phyloP scores from a whole-genome alignment of 2,113 vertebrate species.

The Neolamprologus sp. region DNA sequence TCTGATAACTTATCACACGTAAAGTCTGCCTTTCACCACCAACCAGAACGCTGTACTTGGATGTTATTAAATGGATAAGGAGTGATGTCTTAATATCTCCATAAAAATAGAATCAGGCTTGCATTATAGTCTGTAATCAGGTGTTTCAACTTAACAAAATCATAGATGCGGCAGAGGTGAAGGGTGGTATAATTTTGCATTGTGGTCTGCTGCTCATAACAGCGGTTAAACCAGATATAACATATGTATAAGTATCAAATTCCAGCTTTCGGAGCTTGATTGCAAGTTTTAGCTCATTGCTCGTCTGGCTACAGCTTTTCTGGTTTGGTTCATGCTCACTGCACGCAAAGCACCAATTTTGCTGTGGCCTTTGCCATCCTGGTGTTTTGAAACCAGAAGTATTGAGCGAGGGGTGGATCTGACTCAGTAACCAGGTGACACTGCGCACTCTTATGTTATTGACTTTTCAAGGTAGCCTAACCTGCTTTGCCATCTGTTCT shows the following conservation, averaged over 20 bases:
- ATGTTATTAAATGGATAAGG: not conserved
- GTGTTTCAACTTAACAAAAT: not conserved
- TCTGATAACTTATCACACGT: constrained; percentile 27
- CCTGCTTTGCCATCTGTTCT: not conserved
- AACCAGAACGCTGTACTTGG: not conserved
- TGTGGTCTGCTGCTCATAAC: not conserved
- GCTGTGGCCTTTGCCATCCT: not conserved
- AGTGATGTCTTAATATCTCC: not conserved
- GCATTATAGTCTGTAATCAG: not conserved
- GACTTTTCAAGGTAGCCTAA: not conserved
- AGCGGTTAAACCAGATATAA: not conserved
- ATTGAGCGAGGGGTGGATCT: not conserved
- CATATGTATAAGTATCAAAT: not conserved
- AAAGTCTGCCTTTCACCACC: not conserved
- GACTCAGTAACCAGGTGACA: not conserved
- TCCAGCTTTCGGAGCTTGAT: not conserved
- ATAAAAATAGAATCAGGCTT: not conserved
- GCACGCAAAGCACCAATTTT: not conserved
- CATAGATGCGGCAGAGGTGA: not conserved
- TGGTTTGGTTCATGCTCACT: not conserved
- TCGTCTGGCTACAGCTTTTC: not conserved
- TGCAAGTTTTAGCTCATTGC: not conserved
- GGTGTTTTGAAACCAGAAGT: not conserved
- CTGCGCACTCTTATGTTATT: not conserved
- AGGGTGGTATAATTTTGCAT: not conserved